Conservation (phyloP, 2,797 vertebrate genomes). For the Anisognathus igniventris region DNA sequence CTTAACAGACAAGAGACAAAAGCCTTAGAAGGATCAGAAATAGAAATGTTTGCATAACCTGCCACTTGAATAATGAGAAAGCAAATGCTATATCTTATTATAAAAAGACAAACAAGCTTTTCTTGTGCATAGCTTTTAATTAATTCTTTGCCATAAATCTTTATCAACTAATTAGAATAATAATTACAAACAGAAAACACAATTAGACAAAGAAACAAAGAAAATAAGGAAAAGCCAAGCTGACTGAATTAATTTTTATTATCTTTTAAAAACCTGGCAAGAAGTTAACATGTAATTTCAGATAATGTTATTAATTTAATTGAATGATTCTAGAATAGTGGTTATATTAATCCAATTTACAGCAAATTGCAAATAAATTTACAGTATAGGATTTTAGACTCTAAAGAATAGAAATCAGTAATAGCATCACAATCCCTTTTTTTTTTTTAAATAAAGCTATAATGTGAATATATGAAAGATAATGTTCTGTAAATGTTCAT, state of each 20-base stretch:
- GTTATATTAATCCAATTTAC: not conserved
- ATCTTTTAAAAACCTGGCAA: not conserved
- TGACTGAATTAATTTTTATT: not conserved
- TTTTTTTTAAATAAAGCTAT: not conserved
- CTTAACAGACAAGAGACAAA: slow-evolving; percentile 56
- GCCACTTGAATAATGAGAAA: slow-evolving; percentile 48
- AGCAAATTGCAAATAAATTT: not conserved
- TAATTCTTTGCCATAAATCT: not conserved
- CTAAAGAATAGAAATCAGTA: not conserved
- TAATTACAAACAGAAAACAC: not conserved
- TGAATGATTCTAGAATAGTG: not conserved
- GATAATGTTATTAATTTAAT: slow-evolving; percentile 11
- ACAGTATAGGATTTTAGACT: not conserved
- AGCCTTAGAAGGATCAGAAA: slow-evolving; percentile 65
- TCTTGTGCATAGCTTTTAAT: not conserved
- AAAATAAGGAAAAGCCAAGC: not conserved
- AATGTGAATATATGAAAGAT: not conserved
- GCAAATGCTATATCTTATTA: not conserved
- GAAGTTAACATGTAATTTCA: not conserved
- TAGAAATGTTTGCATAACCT: slow-evolving; percentile 64
- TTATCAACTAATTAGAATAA: not conserved
- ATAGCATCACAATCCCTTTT: not conserved
- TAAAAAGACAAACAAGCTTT: slow-evolving; percentile 24
- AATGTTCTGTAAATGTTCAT: not conserved
- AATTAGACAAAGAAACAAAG: not conserved